Evolutionary conservation across 2,797 vertebrate genomes (phyloP).

Genomic region (Pogoniulus pusillus): DNA sequence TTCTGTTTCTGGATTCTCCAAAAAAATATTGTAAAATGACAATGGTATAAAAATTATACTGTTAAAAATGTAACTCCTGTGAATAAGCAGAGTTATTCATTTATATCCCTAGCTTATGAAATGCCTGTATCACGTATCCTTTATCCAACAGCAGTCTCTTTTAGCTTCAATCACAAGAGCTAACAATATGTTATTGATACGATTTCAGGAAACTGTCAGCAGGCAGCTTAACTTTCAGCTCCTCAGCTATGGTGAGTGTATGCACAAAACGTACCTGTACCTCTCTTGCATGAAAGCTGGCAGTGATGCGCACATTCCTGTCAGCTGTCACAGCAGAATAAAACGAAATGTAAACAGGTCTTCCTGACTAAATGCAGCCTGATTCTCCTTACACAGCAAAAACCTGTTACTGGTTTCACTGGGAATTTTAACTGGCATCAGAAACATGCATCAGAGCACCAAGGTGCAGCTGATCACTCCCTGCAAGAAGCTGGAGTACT

Average conservation of each 20-base stretch:
- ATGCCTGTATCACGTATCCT: constrained; percentile 49
- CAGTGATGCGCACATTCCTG: constrained; percentile 66
- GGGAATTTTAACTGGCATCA: not conserved
- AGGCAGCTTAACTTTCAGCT: constrained; percentile 87
- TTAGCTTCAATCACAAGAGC: constrained; percentile 66
- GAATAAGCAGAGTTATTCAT: constrained; percentile 85
- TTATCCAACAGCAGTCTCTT: constrained; percentile 68
- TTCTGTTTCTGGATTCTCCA: constrained; percentile 49
- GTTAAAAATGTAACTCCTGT: constrained; percentile 77
- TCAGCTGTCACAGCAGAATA: constrained; percentile 33
- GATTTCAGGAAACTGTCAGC: constrained; percentile 87
- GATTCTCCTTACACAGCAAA: not conserved
- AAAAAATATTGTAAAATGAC: constrained; percentile 63
- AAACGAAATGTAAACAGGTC: constrained; percentile 37
- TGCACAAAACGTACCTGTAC: constrained; percentile 77
- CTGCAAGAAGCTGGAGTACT: not conserved
- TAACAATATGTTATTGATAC: constrained; percentile 88
- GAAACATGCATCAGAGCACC: rapidly evolving
- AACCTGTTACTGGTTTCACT: not conserved
- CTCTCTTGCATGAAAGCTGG: constrained; percentile 79
- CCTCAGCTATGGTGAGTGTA: constrained; percentile 74
- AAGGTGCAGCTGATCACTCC: not conserved
- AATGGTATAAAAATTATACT: constrained; percentile 72
- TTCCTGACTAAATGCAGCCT: not conserved
- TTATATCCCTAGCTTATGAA: constrained; percentile 60